Base-by-base conservation (phyloP, 1,140 invertebrate species). In the Drosophila arizonae region DNA sequence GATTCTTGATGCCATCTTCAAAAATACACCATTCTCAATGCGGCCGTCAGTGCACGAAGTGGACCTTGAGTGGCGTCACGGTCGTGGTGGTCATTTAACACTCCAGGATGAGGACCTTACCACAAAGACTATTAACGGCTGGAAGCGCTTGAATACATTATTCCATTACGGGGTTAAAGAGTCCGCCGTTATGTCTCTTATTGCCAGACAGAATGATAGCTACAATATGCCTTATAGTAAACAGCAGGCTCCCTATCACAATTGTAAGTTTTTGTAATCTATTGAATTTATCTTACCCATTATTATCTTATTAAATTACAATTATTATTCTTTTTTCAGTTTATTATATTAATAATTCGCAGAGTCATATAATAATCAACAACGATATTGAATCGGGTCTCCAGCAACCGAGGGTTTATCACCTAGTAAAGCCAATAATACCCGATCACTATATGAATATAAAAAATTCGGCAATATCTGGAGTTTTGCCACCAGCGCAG, bases 1-100 rank as follows among this genome's bases (percentile, higher is more conserved):
- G 93, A 98, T 99, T 67, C 93, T 99, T 39, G 98, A 99, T 93
- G 96, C 97, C n/a, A 94, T 99, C 11, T 99, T 98, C 92, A 98
- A 98, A 92, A 98, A 98, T 92, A 98, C 97, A 21, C 97, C 97
- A n/a, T 98, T 97, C 92, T 98, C 97, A 15, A 92, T 97, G 90
- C 93, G 97, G 71, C 97, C 97, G n/a, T 96, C 96, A 60, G 95
- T 98, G 71, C 94, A 98, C 90, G 97, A 98, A 92, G 96, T 99
- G 33, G 97, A 99, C 93, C 93, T 95, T 92, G 97, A 98, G 93
- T 98, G 97, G 97, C 93, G 97, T 55, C 97, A 98, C 92, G 97
- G 97, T 15, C 94, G 97, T 72, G 96, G 97, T 24, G 97, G 97
- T 15, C 97, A 97, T 92, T 93, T 99, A 17, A 97, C 97, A 13